Base-by-base conservation (phyloP, 2,113 vertebrate species). In the Capreolus pygargus region DNA sequence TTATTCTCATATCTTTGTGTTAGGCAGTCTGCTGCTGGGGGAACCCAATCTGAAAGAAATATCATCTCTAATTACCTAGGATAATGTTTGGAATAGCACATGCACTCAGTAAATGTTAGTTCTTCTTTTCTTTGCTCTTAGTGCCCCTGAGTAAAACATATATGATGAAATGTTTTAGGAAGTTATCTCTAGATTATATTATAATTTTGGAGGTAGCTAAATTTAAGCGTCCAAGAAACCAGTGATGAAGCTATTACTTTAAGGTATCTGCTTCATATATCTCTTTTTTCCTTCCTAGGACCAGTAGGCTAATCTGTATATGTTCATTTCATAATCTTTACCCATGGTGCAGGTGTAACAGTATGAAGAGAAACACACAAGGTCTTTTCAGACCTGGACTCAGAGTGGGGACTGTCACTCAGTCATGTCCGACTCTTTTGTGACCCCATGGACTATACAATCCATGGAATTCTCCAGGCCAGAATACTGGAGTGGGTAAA, bases 381-480 rank as follows among this genome's bases (percentile, higher is more conserved):
- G 50, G 0, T 14, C 25, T 76, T 64, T 83, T 47, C 83, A 70
- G 54, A 23, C 8, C 30, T 58, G 47, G 76, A 8, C 28, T 84
- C 47, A 93, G 23, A 70, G n/a, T 70, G 67, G n/a, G 19, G n/a
- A 23, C n/a, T 70, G 19, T 39, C 67, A 36, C n/a, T 70, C 21
- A 1, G 5, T 36, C 12, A n/a, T 23, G n/a, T 39, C 67, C 0
- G 0, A 70, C n/a, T 36, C n/a, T 39, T 70, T 39, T 1, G 2
- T 39, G 19, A 70, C 19, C 10, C 67, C n/a, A 12, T 12, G 67
- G 67, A 70, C 19, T 70, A 70, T 70, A 39, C 3, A 70, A 70
- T 36, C n/a, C 64, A 36, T 70, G n/a, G n/a, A 36, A 70, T 70
- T 70, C 17, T 70, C 64, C n/a, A 70, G n/a, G 64, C n/a, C 64